phyloP scores from a whole-genome alignment of 1,140 invertebrate species.

The Tetragonula clypearis region DNA sequence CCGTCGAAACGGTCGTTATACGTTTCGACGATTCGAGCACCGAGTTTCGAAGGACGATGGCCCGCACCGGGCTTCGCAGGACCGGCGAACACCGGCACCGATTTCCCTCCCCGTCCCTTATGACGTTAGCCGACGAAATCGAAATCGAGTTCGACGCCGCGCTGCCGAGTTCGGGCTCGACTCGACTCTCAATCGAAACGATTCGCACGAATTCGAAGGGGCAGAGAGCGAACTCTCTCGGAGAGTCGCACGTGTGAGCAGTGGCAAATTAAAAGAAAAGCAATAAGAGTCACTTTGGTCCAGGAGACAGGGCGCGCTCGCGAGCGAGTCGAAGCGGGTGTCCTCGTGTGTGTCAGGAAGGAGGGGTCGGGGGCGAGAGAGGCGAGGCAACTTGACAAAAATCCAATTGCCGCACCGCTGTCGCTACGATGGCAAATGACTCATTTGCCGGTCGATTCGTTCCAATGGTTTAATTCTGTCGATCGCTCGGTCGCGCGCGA shows the following conservation, averaged over 20 bases:
- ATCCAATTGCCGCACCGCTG: slow-evolving; percentile 38
- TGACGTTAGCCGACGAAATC: slow-evolving; percentile 52
- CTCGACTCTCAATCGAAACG: background rate
- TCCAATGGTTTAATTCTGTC: slow-evolving; percentile 17
- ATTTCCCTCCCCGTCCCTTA: slow-evolving; percentile 8
- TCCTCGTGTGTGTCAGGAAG: background rate
- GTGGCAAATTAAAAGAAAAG: slow-evolving; percentile 65
- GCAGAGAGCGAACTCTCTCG: background rate
- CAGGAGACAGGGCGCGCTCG: slow-evolving; percentile 35
- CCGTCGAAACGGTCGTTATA: slow-evolving; percentile 55
- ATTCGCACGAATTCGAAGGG: slow-evolving; percentile 21
- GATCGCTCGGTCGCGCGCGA: background rate
- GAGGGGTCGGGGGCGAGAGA: background rate
- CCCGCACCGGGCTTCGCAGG: background rate
- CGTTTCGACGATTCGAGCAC: slow-evolving; percentile 53
- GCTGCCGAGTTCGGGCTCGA: no score
- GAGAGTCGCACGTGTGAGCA: slow-evolving; percentile 51
- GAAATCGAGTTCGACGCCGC: slow-evolving; percentile 16
- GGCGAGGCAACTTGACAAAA: slow-evolving; percentile 15
- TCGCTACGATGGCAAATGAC: slow-evolving; percentile 23
- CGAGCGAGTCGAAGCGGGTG: slow-evolving; percentile 26
- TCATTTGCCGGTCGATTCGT: slow-evolving; percentile 49
- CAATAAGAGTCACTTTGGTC: slow-evolving; percentile 61
- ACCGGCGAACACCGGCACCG: background rate
- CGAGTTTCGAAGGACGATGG: slow-evolving; percentile 1